Base-by-base conservation (phyloP, 2,888 invertebrate species). In the Patella caerulea region DNA sequence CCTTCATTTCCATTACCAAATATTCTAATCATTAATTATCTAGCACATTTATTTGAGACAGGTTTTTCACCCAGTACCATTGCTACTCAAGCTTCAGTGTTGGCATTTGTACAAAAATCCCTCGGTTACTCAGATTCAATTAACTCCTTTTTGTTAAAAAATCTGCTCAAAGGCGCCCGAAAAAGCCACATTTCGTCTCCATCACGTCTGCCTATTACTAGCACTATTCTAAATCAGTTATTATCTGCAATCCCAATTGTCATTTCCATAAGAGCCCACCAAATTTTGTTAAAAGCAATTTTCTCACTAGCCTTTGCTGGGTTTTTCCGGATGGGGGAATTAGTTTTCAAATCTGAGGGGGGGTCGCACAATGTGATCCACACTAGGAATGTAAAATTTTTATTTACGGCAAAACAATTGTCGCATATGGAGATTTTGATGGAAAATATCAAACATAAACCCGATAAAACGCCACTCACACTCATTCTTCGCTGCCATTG, bases 111-210 rank as follows among this genome's bases (percentile, higher is more conserved):
- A 65, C 65, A 65, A 14, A 65, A 65, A 24, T 65, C 65, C 24
- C 7, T 65, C 19, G 65, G 65, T 14, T 65, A 19, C 19, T 19
- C 65, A 9, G 19, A 65, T 4, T 65, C 65, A 14, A 19, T 65
- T 9, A n/a, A 65, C 24, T 65, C 65, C 65, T 65, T 65, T 65
- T 65, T 65, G 12, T n/a, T 65, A n/a, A 65, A 65, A 65, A 34
- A 34, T 34, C 34, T 34, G 34, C 34, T 34, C 3, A 34, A 34
- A 34, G 65, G 65, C 2, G 65, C 65, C 65, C n/a, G 24, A 14
- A 65, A 65, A 7, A 2, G n/a, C 11, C 65, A 24, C 11, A 12
- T 3, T 9, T 65, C 65, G 3, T 11, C 65, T 65, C 19, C n/a
- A 19, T n/a, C 65, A 19, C 19, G 65, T 19, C 65, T 65, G n/a